Percentiles rank a stretch among this genome's conserved stretches.
Evolutionary conservation across 1,140 invertebrate species (phyloP).

Genomic region (Stenopsyche tienmushanensis): DNA sequence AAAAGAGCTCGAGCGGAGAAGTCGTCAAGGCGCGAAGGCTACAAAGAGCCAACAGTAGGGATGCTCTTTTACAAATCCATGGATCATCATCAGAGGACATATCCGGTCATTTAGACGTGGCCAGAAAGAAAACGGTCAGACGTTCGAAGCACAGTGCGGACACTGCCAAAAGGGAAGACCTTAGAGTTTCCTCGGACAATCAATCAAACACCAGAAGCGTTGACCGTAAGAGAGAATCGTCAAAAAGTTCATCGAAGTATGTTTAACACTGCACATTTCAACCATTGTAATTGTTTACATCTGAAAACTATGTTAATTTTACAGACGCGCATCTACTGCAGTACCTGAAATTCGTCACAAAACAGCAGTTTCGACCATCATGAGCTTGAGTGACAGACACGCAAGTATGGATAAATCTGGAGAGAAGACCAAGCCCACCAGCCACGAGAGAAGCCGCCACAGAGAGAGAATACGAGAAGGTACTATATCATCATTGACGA

Average conservation of each 20-base stretch:
- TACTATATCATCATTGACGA: constrained; percentile 33
- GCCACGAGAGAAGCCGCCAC: constrained; percentile 28
- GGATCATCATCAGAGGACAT: constrained; percentile 57
- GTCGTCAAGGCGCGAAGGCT: constrained; percentile 50
- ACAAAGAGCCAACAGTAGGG: constrained; percentile 54
- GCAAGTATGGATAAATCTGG: constrained; percentile 22
- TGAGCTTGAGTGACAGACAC: constrained; percentile 40
- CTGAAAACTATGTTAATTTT: constrained; percentile 5
- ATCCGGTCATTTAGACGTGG: constrained; percentile 44
- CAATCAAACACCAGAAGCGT: constrained; percentile 2
- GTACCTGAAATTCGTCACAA: constrained; percentile 51
- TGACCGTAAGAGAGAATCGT: constrained; percentile 16
- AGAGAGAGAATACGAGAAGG: constrained; percentile 34
- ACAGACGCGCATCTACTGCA: constrained; percentile 28
- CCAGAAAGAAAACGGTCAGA: constrained; percentile 44
- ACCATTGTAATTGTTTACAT: neutral
- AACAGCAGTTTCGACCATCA: constrained; percentile 51
- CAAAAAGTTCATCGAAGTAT: constrained; percentile 20
- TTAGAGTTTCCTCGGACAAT: neutral
- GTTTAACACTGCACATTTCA: constrained; percentile 1
- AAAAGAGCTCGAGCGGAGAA: constrained; percentile 43
- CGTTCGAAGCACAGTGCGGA: constrained; percentile 18
- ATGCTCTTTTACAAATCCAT: constrained; percentile 49
- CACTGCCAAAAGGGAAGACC: neutral
- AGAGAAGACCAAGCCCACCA: constrained; percentile 21